A percentile compares a stretch with the other conserved stretches of the same genome.
phyloP scores from a whole-genome alignment of 1,140 invertebrate genomes.

The Drosophila ananassae region DNA sequence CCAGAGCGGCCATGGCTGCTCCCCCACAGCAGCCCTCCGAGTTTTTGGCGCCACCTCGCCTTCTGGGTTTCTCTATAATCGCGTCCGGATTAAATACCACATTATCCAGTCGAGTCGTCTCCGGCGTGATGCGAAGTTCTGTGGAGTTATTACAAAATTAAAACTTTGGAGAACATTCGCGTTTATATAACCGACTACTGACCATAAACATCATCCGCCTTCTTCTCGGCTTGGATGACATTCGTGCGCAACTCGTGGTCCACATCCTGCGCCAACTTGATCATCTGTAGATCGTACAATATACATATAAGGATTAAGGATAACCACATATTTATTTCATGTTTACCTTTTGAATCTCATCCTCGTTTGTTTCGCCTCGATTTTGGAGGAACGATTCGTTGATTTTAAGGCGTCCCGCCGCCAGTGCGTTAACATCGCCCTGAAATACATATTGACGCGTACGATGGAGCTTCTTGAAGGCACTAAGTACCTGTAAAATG shows the following conservation, averaged over 20 bases:
- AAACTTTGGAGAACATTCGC: not conserved
- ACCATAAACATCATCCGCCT: slow-evolving; percentile 70
- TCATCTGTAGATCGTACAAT: slow-evolving; percentile 49
- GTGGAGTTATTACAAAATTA: not conserved
- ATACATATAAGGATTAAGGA: not conserved
- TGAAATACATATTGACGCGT: slow-evolving; percentile 71
- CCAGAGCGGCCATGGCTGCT: slow-evolving; percentile 50
- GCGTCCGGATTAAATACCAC: slow-evolving; percentile 74
- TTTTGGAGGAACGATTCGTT: slow-evolving; percentile 76
- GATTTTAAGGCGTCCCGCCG: slow-evolving; percentile 62
- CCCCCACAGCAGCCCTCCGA: slow-evolving; percentile 62
- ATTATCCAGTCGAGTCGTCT: slow-evolving; percentile 76
- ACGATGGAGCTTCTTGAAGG: slow-evolving; percentile 78
- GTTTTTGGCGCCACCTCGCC: slow-evolving; percentile 28
- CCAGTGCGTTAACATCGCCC: slow-evolving; percentile 61
- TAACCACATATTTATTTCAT: not conserved
- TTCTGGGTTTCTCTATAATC: slow-evolving; percentile 54
- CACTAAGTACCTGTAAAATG: slow-evolving; percentile 57
- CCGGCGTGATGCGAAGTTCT: slow-evolving; percentile 74
- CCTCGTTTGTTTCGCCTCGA: slow-evolving; percentile 52
- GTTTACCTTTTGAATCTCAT: slow-evolving; percentile 72
- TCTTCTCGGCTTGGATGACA: slow-evolving; percentile 73
- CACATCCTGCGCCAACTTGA: slow-evolving; percentile 72
- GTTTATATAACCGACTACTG: slow-evolving; percentile 54
- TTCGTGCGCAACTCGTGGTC: slow-evolving; percentile 75